Evolutionary conservation across 2,113 vertebrate species (phyloP).

Genomic region (Ammodramus savannarum): DNA sequence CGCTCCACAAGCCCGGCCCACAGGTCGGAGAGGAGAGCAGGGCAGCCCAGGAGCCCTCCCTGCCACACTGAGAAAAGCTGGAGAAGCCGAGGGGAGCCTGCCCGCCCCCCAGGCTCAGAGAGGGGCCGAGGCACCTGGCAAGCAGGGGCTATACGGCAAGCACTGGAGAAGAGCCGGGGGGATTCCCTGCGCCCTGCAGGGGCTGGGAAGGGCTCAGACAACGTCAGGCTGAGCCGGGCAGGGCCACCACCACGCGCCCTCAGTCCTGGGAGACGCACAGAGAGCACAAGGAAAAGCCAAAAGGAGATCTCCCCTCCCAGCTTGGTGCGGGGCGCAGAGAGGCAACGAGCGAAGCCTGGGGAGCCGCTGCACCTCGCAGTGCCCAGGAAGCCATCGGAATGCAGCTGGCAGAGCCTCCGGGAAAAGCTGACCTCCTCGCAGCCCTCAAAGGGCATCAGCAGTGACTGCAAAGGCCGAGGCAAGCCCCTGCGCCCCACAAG

Average conservation of each 20-base stretch:
- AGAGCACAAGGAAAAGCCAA: constrained; percentile 50
- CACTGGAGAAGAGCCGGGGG: neutral
- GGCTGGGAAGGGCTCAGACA: neutral
- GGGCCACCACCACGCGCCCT: neutral
- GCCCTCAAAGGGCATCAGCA: neutral
- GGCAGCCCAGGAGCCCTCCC: neutral
- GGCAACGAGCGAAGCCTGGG: neutral
- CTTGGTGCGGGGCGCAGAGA: neutral
- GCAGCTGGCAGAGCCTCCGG: neutral
- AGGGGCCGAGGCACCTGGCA: neutral
- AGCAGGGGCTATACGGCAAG: neutral
- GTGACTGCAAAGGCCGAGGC: constrained; percentile 26
- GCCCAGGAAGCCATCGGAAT: neutral
- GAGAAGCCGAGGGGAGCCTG: neutral
- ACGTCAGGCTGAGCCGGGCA: neutral
- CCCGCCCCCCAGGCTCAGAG: rapidly evolving
- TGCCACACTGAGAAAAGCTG: neutral
- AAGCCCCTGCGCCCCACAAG: constrained; percentile 23
- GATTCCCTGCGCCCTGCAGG: neutral
- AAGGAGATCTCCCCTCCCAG: neutral
- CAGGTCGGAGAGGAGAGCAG: neutral
- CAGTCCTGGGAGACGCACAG: neutral
- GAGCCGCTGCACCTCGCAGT: neutral
- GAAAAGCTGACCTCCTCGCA: constrained; percentile 1
- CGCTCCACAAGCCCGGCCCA: neutral